Percentiles rank a stretch among this genome's conserved stretches.
Evolutionary conservation across 2,888 invertebrate genomes (phyloP).

Genomic region (Syritta pipiens): DNA sequence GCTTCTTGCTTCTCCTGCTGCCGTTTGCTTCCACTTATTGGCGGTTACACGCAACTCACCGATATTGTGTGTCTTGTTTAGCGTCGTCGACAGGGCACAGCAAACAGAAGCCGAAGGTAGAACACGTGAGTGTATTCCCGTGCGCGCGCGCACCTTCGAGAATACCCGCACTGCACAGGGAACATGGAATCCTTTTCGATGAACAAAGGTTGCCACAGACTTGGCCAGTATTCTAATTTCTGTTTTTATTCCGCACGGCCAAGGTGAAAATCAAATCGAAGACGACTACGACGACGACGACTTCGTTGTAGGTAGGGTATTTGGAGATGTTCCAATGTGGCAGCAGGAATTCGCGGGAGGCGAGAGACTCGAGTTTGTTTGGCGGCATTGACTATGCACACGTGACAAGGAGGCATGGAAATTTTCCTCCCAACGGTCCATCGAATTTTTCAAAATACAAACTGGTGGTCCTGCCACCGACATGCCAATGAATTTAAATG

Average conservation of each 20-base stretch:
- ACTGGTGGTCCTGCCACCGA: too few relatives aligned
- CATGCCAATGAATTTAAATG: too few relatives aligned
- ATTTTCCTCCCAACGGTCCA: neutral
- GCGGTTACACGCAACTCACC: conserved; percentile 61
- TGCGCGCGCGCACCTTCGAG: neutral
- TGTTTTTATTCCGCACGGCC: conserved; percentile 15
- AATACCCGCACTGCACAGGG: conserved; percentile 53
- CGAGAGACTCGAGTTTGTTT: conserved; percentile 47
- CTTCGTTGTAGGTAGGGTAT: conserved; percentile 65
- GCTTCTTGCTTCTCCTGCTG: conserved; percentile 17
- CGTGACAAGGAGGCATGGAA: conserved; percentile 49
- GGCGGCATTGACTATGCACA: conserved; percentile 47
- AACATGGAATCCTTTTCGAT: conserved; percentile 54
- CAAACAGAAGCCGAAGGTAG: conserved; percentile 65
- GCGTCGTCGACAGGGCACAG: conserved; percentile 53
- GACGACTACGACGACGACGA: neutral
- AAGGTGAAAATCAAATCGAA: neutral
- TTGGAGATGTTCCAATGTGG: conserved; percentile 65
- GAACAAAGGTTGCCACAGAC: conserved; percentile 41
- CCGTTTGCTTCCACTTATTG: conserved; percentile 56
- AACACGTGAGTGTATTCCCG: conserved; percentile 65
- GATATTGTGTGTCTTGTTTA: conserved; percentile 65
- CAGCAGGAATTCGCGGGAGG: conserved; percentile 58
- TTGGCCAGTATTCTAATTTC: conserved; percentile 65
- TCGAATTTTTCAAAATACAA: neutral